Conservation (phyloP, 2,113 vertebrate species). For the Tragelaphus buxtoni region DNA sequence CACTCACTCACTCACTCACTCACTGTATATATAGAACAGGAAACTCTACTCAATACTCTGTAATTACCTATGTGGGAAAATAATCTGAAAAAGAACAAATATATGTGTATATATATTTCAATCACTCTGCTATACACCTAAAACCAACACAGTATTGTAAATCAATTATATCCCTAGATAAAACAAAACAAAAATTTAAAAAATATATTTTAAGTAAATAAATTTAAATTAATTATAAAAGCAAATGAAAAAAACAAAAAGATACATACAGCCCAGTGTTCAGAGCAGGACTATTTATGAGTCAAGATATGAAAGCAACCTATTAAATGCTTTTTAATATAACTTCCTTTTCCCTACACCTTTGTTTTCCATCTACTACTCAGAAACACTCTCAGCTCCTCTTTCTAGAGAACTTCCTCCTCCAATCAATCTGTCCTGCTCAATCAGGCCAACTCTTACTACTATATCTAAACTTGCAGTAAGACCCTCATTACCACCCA, state of each 20-base stretch:
- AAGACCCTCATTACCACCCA: neutral
- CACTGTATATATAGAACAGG: neutral
- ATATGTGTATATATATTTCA: neutral
- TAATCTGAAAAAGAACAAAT: neutral
- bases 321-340: neutral
- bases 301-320: neutral
- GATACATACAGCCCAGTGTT: neutral
- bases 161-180: neutral
- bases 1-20: too few relatives aligned
- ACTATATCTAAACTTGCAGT: neutral
- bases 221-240: neutral
- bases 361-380: neutral
- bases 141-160: neutral
- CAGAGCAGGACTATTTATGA: neutral
- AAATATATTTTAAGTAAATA: neutral
- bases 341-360: neutral
- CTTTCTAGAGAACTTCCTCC: neutral
- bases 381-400: neutral
- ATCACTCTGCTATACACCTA: neutral
- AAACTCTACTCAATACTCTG: neutral
- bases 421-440: neutral
- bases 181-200: neutral
- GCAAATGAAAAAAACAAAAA: neutral
- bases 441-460: neutral
- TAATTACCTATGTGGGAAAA: neutral